Conservation (phyloP, 2,797 vertebrate genomes). For the Crenuchus spilurus region DNA sequence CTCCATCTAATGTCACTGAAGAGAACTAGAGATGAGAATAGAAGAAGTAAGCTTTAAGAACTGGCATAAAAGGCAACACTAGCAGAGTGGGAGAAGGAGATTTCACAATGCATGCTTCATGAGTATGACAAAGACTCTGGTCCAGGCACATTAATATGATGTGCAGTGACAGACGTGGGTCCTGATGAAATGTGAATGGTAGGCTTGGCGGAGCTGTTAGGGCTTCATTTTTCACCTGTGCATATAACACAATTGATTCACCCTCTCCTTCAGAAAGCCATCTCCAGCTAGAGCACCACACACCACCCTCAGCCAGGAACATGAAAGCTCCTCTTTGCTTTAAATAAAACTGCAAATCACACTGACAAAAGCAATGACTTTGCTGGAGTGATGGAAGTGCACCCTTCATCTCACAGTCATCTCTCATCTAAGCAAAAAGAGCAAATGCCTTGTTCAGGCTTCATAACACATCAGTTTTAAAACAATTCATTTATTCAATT, state of each 20-base stretch:
- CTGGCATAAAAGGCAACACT: neutral
- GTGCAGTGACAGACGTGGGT: constrained; percentile 33
- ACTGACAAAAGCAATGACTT: constrained; percentile 34
- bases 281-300: neutral
- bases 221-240: constrained; percentile 37
- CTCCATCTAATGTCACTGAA: neutral
- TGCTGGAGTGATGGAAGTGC: neutral
- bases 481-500: no score
- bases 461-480: no score
- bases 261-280: constrained; percentile 7
- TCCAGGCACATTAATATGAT: constrained; percentile 24
- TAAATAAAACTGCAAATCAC: constrained; percentile 31
- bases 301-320: constrained; percentile 20
- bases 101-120: neutral
- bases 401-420: constrained; percentile 5
- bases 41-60: neutral
- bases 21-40: neutral
- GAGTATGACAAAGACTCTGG: neutral
- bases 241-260: constrained; percentile 16
- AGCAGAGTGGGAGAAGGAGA: constrained; percentile 12
- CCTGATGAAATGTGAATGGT: constrained; percentile 34
- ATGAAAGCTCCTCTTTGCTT: constrained; percentile 22
- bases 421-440: neutral
- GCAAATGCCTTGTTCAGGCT: no score
- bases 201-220: constrained; percentile 10